Evolutionary conservation across 2,888 invertebrate genomes (phyloP), one percentile per base, ranked within the genome.

Genomic region (Aphodius sticticus): DNA sequence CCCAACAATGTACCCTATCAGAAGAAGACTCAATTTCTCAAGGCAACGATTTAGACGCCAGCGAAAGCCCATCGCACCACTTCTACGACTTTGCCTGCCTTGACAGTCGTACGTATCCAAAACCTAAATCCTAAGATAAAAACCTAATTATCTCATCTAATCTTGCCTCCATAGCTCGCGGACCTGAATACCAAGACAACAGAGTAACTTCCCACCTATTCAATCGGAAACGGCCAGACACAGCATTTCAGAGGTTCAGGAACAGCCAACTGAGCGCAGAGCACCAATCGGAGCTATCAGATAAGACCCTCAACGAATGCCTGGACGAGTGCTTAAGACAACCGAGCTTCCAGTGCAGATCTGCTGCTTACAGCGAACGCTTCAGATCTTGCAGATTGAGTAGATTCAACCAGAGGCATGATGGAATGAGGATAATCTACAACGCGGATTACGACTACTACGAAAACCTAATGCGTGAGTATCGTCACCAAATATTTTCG

Each of bases 371-470:
- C 89, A 96, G 96, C 85, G 96, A 96, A 87, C 92, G 96, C 35
- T 96, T 94, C 86, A 92, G 95, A 85, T 96, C 95, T 75, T 97
- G 97, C 87, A 92, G 96, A 69, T 92, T 97, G 83, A 96, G 96
- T 87, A 92, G 96, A 86, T 96, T 95, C 89, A 96, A 96, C 90
- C 95, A 96, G 89, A 93, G 95, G 86, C 74, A 74, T 12, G 96
- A 96, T 87, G 96, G 96, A 71, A 95, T 96, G 93, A 91, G 96
- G 81, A 94, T 97, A 78, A 95, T 96, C 83, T 96, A 96, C 87
- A 97, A 97, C 88, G 96, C 96, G 2, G 96, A 96, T 89, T 97
- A 96, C 88, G 97, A 97, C 90, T 97, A 97, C 89, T 97, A 97
- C 87, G 97, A 97, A 90, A 96, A 96, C 90, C 91, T 97, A 77